phyloP scores from a whole-genome alignment of 2,888 invertebrate species.

The Tenthredo mesomela region DNA sequence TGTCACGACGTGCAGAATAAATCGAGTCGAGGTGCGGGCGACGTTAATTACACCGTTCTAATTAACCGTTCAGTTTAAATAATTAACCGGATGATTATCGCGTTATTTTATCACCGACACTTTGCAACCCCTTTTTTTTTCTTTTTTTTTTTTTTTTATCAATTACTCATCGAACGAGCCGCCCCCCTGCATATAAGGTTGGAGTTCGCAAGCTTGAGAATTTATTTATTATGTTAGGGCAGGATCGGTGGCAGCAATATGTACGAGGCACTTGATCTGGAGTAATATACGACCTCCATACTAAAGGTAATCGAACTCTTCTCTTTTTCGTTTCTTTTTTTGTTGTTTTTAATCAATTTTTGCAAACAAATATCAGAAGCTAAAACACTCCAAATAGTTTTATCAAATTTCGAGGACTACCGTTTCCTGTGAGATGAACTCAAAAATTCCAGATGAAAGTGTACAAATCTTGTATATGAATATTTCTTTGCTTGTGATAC shows the following conservation, averaged over 20 bases:
- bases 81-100: constrained; percentile 44
- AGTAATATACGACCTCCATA: background rate
- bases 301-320: background rate
- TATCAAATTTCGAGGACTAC: background rate
- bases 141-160: background rate
- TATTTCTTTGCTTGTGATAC: background rate
- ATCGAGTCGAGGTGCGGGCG: constrained; percentile 18
- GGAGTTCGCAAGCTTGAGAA: constrained; percentile 2
- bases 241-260: background rate
- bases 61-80: constrained; percentile 46
- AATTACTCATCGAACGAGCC: background rate
- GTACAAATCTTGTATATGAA: background rate
- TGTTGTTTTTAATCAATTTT: background rate
- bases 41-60: constrained; percentile 41
- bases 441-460: background rate
- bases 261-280: background rate
- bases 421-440: background rate
- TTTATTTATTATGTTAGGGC: constrained; percentile 20
- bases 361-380: background rate
- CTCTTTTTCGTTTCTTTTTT: background rate
- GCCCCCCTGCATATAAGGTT: background rate
- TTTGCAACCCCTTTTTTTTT: constrained; percentile 12
- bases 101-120: constrained; percentile 48
- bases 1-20: constrained; percentile 22
- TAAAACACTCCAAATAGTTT: background rate